phyloP scores from a whole-genome alignment of 2,888 invertebrate species.

The Podabrus alpinus region DNA sequence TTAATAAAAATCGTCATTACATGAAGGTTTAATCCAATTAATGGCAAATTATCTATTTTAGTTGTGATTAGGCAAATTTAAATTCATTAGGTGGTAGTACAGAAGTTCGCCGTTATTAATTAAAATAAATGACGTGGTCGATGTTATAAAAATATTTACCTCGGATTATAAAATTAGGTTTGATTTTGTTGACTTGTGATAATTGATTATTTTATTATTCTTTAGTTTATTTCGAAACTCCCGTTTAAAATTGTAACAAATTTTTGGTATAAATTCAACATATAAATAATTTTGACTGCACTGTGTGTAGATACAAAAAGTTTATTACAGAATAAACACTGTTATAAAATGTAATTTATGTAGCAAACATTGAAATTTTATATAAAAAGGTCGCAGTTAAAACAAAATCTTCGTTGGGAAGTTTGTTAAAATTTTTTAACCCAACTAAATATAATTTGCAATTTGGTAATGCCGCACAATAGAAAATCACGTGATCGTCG shows the following conservation, averaged over 20 bases:
- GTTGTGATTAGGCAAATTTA: neutral
- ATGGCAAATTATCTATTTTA: neutral
- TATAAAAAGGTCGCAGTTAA: neutral
- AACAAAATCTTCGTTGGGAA: neutral
- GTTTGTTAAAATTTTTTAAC: slow-evolving; percentile 15
- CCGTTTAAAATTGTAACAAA: no score
- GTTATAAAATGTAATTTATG: neutral
- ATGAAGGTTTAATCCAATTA: neutral
- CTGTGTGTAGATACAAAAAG: neutral
- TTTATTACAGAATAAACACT: neutral
- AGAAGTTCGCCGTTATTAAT: neutral
- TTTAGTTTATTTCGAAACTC: no score
- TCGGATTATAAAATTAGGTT: no score
- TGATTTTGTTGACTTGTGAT: no score
- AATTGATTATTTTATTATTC: no score
- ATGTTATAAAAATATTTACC: neutral
- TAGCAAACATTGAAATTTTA: neutral
- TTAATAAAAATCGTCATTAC: neutral
- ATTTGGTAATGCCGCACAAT: slow-evolving; percentile 23
- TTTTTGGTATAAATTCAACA: neutral
- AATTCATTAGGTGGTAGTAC: neutral
- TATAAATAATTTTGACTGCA: neutral
- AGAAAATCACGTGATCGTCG: slow-evolving; percentile 22
- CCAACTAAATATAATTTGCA: slow-evolving; percentile 20
- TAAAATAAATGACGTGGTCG: neutral